Conservation (phyloP, 2,797 vertebrate genomes). For the Cheracebus regulus region DNA sequence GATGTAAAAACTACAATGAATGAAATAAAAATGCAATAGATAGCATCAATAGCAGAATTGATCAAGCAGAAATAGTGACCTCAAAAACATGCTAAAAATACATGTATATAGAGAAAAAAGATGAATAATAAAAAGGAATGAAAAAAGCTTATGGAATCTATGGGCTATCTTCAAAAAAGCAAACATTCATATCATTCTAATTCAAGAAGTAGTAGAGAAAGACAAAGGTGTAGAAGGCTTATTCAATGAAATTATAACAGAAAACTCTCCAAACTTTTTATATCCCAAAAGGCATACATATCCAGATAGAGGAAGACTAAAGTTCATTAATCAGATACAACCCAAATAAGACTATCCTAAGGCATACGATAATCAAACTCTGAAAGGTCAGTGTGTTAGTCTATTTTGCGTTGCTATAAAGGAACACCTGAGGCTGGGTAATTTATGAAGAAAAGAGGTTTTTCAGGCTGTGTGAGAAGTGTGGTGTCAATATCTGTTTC, state of each 20-base stretch:
- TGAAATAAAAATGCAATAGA: background rate
- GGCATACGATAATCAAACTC: background rate
- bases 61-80: background rate
- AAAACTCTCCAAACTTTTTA: background rate
- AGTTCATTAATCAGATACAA: background rate
- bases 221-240: background rate
- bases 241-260: background rate
- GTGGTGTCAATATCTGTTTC: background rate
- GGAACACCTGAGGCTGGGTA: background rate
- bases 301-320: background rate
- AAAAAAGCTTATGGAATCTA: background rate
- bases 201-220: background rate
- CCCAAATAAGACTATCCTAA: background rate
- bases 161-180: background rate
- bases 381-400: background rate
- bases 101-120: background rate
- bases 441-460: background rate
- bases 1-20: background rate
- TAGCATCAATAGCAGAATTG: background rate
- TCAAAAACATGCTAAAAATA: background rate
- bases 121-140: too few relatives aligned
- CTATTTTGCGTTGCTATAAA: background rate
- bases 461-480: background rate
- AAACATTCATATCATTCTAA: too few relatives aligned
- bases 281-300: background rate